Evolutionary conservation across 2,888 invertebrate species (phyloP), one percentile per base, ranked within the genome.

Genomic region (Herminia tarsipennalis): DNA sequence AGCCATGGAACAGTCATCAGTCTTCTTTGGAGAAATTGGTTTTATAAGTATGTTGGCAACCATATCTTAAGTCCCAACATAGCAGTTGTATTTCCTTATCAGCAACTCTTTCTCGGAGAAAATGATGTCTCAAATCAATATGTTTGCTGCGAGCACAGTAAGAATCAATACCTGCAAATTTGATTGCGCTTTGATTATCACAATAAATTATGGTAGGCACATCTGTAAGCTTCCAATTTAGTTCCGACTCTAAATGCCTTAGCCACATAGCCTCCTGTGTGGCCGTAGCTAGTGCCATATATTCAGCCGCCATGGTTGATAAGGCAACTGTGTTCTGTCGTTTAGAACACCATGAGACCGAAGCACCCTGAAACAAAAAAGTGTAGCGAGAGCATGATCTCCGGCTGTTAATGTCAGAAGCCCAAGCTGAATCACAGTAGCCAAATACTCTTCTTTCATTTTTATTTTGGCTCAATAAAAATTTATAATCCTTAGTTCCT

Each of bases 311-410:
- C 4, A 43, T 50, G 17, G 21, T 34, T 5, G 45, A 45, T 5
- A 45, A 27, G 0, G 38, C 45, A 21, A 34, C 20, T 6, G 34
- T 42, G 13, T 10, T 29, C 29, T 70, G 66, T 5, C 54, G 46
- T 45, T 46, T 52, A 17, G 67, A 69, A 17, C 32, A 38, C 69
- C 69, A 70, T 17, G 41, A 37, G 8, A 69, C 48, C 5, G 58
- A 30, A 21, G 55, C 66, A 37, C 61, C 65, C 52, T 67, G 61
- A 53, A 44, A 38, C 9, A 32, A 1, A 38, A 44, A 37, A 27
- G 21, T 25, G 25, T 33, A 38, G 13, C 43, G 27, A 8, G 39
- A n/a, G n/a, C n/a, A n/a, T 6, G 33, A 41, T 18, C 35, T 36
- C 6, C 29, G 20, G 4, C 8, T 14, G 0, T 35, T 21, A 13